Base-by-base conservation (phyloP, 2,797 vertebrate species). In the Argentina silus region DNA sequence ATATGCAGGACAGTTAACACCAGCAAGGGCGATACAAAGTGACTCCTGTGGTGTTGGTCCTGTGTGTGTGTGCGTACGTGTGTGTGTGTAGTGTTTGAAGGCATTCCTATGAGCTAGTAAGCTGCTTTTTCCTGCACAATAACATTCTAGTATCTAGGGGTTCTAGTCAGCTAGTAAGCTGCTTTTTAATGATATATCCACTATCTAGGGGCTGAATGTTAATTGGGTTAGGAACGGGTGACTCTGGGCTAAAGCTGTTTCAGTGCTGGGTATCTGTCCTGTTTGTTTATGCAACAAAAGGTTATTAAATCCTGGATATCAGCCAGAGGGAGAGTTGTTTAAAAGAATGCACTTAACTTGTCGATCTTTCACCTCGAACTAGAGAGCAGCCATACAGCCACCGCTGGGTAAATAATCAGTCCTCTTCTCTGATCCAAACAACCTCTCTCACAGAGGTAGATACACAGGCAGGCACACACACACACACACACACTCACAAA, bases 401-500 rank as follows among this genome's bases (percentile, higher is more conserved):
- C 57, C 50, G 72, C 77, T 72, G 56, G 57, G 74, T 75, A 87
- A 89, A 87, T 83, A 87, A 83, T 76, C 77, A 50, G 42, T 43
- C 60, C 69, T 63, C 74, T 66, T 66, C 64, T 74, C 63, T 66
- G 27, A 36, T 36, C 63, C 23, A 55, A 73, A 55, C n/a, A 57
- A 15, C 50, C 62, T 47, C 47, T 50, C 21, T 7, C 10, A 62
- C 60, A 62, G n/a, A 62, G n/a, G 23, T 8, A 62, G n/a, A 62
- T 8, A 62, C 60, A 62, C 60, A 62, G n/a, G 9, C 6, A 36
- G n/a, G 23, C 60, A 1, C 60, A 62, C 60, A 62, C 60, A 62
- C 19, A 42, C 27, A 62, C 19, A 42, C 60, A 62, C 19, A 42
- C 60, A 62, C 19, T 1, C 27, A 5, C 67, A 10, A 50, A 50